phyloP scores from a whole-genome alignment of 2,113 vertebrate genomes.

The Corapipo altera region DNA sequence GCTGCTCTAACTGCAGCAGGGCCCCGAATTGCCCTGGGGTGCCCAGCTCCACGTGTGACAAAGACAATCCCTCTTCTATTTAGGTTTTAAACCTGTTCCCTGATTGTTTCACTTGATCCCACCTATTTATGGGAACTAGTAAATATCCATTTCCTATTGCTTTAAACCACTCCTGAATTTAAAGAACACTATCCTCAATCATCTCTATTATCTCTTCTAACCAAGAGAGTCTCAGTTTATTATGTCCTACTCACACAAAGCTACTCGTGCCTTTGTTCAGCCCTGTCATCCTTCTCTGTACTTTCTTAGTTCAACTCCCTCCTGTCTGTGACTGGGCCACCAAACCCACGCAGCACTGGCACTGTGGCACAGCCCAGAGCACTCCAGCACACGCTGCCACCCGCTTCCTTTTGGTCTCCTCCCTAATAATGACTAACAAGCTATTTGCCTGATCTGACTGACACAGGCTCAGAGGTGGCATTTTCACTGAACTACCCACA shows the following conservation, averaged over 20 bases:
- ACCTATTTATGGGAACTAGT: neutral
- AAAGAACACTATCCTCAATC: neutral
- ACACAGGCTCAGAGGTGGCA: neutral
- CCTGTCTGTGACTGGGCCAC: neutral
- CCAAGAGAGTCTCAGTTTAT: neutral
- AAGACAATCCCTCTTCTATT: neutral
- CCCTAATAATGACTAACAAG: neutral
- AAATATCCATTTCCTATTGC: neutral
- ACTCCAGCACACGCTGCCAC: neutral
- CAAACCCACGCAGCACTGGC: neutral
- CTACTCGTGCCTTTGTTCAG: neutral
- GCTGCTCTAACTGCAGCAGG: neutral
- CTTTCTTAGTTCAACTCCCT: neutral
- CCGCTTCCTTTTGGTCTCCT: neutral
- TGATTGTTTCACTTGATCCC: neutral
- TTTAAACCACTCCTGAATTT: neutral
- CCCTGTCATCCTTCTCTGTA: neutral
- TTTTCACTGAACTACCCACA: neutral
- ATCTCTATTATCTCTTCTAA: neutral
- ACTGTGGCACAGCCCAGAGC: neutral
- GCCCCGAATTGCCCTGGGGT: rapidly evolving
- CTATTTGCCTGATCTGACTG: neutral
- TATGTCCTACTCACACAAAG: neutral
- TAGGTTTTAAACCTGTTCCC: neutral
- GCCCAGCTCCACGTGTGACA: neutral